Base-by-base conservation (phyloP, 2,888 invertebrate species). In the Ichneumon xanthorius region DNA sequence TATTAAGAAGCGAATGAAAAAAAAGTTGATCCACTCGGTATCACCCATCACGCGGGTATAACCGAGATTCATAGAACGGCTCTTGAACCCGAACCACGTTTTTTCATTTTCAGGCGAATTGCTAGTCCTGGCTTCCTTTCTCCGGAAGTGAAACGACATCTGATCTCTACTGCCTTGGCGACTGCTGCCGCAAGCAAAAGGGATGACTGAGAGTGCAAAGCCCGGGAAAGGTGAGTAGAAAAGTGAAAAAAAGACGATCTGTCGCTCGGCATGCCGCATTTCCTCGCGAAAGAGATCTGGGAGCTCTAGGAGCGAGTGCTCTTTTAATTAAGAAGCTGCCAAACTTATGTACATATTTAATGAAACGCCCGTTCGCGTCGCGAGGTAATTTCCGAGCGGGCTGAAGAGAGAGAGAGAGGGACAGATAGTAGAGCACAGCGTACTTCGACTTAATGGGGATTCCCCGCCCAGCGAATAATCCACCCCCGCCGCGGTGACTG, bases 301-400 rank as follows among this genome's bases (percentile, higher is more conserved):
- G 26, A 67, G 70, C 26, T 33, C 50, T 71, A 67, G 85, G 50
- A 77, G 67, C 77, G 73, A 86, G 86, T 83, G 83, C 86, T 86
- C 86, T 83, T 86, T 86, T 86, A 86, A 86, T 86, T 86, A 86
- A 86, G 86, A 83, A 86, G 82, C 86, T 86, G 86, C 86, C 86
- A 86, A 86, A 86, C 86, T 86, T 86, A 86, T 86, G 86, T 86
- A 86, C 86, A 86, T 86, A 86, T 86, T 86, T 86, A 86, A 86
- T 86, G 86, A 86, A 86, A 86, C 82, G 86, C 55, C 82, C 86
- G 80, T 83, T 80, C 80, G 73, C 86, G 77, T 86, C 86, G 80
- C 82, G 58, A 78, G 83, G 80, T 86, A 80, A 86, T 83, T 86
- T 86, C 82, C 83, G 68, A 73, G 80, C 73, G 26, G 77, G 77